Evolutionary conservation across 2,888 invertebrate genomes (phyloP), one percentile per base, ranked within the genome.

Genomic region (Limnephilus auricula): DNA sequence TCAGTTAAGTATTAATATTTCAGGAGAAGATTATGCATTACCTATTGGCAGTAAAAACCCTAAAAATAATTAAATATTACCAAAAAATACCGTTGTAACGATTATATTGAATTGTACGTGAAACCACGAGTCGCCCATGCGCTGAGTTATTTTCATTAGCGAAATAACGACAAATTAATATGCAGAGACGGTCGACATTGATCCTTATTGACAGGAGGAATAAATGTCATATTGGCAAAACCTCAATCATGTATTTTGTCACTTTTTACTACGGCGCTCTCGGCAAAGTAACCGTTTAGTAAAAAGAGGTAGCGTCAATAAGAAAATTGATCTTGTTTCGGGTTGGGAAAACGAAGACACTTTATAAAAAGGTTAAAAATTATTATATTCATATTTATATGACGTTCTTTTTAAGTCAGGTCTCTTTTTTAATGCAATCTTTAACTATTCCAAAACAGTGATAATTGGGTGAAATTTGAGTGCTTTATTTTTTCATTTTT

Each of bases 101-200:
- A 65, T 65, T 65, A 25, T n/a, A 65, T n/a, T 65, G n/a, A 25
- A 65, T 25, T 25, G 65, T 25, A 9, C 2, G 65, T 65, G 65
- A 65, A 65, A 65, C 65, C 80, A 82, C 15, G 80, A 82, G 25
- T 18, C 87, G n/a, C 37, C 87, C 2, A 78, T 88, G 87, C 25
- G 2, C 32, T 18, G 32, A 88, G 34, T 40, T 78, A 88, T 88
- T 88, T 88, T 88, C 78, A 88, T 88, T 65, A 88, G 87, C 79
- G 34, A 88, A 88, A 88, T 34, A 78, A n/a, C 87, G 79, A 32
- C 65, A 78, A 78, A 88, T 88, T 88, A 88, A 88, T 88, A 78
- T 79, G 34, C 87, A 32, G 78, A 25, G 31, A 12, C 78, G 32
- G 34, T 37, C 78, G 87, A 88, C 65, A 88, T 78, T 79, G 78